Base-by-base conservation (phyloP, 1,140 invertebrate species). In the Tetramorium alpestre region DNA sequence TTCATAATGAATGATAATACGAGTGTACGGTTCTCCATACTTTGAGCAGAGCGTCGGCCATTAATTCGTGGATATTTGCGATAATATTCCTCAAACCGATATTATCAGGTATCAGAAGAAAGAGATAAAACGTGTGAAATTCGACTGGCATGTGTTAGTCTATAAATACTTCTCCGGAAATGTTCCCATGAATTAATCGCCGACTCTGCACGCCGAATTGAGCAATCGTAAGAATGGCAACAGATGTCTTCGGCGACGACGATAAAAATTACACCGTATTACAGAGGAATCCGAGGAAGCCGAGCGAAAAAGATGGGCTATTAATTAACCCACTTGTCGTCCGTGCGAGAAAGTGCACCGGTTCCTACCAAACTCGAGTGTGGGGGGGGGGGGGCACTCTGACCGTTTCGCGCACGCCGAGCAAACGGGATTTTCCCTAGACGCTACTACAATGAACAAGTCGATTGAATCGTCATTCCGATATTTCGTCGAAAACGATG, bases 271-370 rank as follows among this genome's bases (percentile, higher is more conserved):
- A 84, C 28, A 84, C 16, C 80, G 69, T 84, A 84, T 84, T 84
- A 75, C 44, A 75, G 80, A 84, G 80, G 80, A 84, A 84, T 84
- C 69, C 33, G 69, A 75, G 69, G 80, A 84, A 84, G 41, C 56
- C 69, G 69, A 84, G 54, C 69, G 80, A 84, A 84, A 84, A 84
- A 84, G 80, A 56, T 69, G 69, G 80, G 80, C 80, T 84, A 84
- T 84, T 84, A 84, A 84, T 84, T 84, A 84, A 28, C 54, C 41
- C 80, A 33, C 54, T 75, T 75, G 54, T 73, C 54, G 80, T 62
- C 41, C 80, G 80, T 84, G 69, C 80, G 80, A 73, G 80, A 84
- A 84, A 84, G 80, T 75, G 41, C 54, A 54, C 69, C 54, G 54
- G 80, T 82, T 82, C n/a, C 67, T 84, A 28, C n/a, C 69, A n/a